A percentile compares a stretch with the other conserved stretches of the same genome.
These are phyloP conservation scores for Felis catus DNA, from an alignment of 2,113 vertebrate genomes.

Conservation along the genomic window F.catus_Fca126_mat1.0 CM031419.1:102972001-102972500, in stretches of 20 bases:
- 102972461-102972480: no score
- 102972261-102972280: neutral
- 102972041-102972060: no score
- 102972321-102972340: neutral
- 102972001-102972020: no score
- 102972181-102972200: no score
- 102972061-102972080: no score
- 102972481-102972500: fast-evolving
- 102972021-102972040: no score
- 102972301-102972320: neutral
- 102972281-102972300: fast-evolving
- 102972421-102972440: neutral
- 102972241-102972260: neutral
- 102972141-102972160: neutral
- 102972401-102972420: neutral
- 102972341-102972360: neutral
- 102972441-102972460: neutral
- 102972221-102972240: neutral
- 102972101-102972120: neutral
- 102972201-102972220: neutral
- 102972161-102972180: neutral
- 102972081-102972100: no score
- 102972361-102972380: fast-evolving
- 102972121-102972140: no score
- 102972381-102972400: neutral